Evolutionary conservation across 1,140 invertebrate genomes (phyloP).

Genomic region (Aphis craccivora): DNA sequence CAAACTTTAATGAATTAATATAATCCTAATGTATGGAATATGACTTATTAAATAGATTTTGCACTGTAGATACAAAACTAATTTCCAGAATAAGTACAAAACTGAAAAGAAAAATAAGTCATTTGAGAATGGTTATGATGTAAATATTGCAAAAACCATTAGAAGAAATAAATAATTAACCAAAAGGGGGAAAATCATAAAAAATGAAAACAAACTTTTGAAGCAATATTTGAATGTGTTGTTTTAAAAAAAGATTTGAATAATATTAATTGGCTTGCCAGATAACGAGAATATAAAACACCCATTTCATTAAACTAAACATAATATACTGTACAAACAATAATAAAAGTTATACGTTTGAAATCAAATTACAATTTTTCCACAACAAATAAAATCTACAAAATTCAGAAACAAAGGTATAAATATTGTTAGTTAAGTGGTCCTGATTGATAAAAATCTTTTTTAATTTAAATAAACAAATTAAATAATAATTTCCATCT

Average conservation of each 20-base stretch:
- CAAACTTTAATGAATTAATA: too few relatives aligned
- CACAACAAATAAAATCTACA: not conserved
- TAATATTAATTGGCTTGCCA: not conserved
- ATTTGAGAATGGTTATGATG: not conserved
- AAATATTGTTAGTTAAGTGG: not conserved
- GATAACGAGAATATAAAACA: too few relatives aligned
- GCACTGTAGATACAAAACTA: not conserved
- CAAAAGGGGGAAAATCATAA: too few relatives aligned
- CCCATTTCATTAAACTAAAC: too few relatives aligned
- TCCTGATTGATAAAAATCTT: too few relatives aligned
- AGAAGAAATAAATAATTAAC: not conserved
- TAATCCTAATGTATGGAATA: too few relatives aligned
- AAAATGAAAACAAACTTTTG: too few relatives aligned
- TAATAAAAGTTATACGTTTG: not conserved
- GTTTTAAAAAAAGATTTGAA: not conserved
- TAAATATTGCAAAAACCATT: not conserved
- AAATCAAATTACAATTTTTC: not conserved
- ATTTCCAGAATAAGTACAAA: not conserved
- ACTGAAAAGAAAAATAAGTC: not conserved
- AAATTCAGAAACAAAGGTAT: not conserved
- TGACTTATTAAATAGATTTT: too few relatives aligned
- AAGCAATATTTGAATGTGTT: too few relatives aligned
- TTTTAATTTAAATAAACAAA: not conserved
- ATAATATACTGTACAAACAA: too few relatives aligned
- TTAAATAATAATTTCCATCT: not conserved